Evolutionary conservation across 2,113 vertebrate genomes (phyloP).

Genomic region (Sorex araneus): DNA sequence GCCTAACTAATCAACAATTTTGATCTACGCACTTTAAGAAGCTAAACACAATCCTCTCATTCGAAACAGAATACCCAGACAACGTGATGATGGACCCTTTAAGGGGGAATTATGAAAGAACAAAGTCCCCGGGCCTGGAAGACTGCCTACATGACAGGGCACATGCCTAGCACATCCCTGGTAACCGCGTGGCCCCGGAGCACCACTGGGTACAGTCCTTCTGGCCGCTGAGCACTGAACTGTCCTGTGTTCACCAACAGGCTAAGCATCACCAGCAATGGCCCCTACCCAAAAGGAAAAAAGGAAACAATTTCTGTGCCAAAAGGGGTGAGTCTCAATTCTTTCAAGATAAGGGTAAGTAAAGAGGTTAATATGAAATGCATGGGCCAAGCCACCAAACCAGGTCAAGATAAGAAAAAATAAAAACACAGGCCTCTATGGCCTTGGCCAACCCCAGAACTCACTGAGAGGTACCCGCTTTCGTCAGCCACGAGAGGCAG

Average conservation of each 20-base stretch:
- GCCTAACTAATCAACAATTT: background rate
- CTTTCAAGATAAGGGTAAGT: slow-evolving; percentile 27
- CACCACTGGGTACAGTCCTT: no score
- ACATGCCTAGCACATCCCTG: no score
- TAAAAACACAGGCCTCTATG: background rate
- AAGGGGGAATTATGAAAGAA: slow-evolving; percentile 50
- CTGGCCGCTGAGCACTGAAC: no score
- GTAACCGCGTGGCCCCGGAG: no score
- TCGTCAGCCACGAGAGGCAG: background rate
- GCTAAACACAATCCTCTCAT: slow-evolving; percentile 33
- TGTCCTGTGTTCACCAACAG: no score
- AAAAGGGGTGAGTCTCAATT: background rate
- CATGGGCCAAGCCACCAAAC: background rate
- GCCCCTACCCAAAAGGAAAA: background rate
- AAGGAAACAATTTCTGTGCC: background rate
- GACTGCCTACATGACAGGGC: no score
- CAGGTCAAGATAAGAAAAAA: slow-evolving; percentile 3
- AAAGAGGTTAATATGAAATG: slow-evolving; percentile 1
- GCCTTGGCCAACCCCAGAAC: background rate
- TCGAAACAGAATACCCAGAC: slow-evolving; percentile 56
- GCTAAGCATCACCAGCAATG: no score
- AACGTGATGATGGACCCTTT: background rate
- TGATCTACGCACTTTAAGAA: slow-evolving; percentile 16
- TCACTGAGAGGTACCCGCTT: background rate
- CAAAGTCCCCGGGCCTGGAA: background rate